These are phyloP conservation scores for Shargacucullia verbasci DNA, from an alignment of 2,888 invertebrate genomes.

Conservation along the genomic window DNA sequence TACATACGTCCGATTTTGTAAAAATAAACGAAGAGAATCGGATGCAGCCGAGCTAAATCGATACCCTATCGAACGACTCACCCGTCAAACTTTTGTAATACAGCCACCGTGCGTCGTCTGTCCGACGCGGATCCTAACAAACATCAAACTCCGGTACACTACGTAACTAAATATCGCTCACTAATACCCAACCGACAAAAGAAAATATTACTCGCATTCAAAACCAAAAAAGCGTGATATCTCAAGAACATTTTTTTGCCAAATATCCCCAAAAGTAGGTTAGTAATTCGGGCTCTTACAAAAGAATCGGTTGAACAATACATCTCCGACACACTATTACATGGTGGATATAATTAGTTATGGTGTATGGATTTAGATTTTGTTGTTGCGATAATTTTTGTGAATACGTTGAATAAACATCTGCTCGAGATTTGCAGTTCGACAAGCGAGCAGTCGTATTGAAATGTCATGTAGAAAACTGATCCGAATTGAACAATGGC, in stretches of 20 bases:
- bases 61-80: slow-evolving; percentile 75
- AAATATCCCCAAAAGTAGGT: slow-evolving; percentile 87
- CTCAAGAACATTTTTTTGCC: slow-evolving; percentile 76
- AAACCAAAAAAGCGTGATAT: slow-evolving; percentile 85
- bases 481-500: slow-evolving; percentile 80
- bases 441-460: slow-evolving; percentile 81
- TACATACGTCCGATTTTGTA: slow-evolving; percentile 80
- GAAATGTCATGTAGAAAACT: slow-evolving; percentile 86
- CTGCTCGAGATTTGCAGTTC: slow-evolving; percentile 83
- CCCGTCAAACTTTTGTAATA: slow-evolving; percentile 86
- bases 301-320: slow-evolving; percentile 78
- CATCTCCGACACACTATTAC: slow-evolving; percentile 78
- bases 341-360: slow-evolving; percentile 88
- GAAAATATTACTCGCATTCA: slow-evolving; percentile 83
- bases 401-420: slow-evolving; percentile 85
- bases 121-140: slow-evolving; percentile 55
- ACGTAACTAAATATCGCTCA: slow-evolving; percentile 73
- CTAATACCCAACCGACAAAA: slow-evolving; percentile 81
- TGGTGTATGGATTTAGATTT: slow-evolving; percentile 89
- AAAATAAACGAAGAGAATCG: slow-evolving; percentile 80
- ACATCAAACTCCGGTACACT: slow-evolving; percentile 49
- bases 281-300: slow-evolving; percentile 85
- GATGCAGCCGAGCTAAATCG: slow-evolving; percentile 80
- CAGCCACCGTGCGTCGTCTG: slow-evolving; percentile 57
- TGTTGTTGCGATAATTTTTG: slow-evolving; percentile 86